phyloP scores from a whole-genome alignment of 35 echinoderm and acorn worm species.

The Stichopus chloronotus region DNA sequence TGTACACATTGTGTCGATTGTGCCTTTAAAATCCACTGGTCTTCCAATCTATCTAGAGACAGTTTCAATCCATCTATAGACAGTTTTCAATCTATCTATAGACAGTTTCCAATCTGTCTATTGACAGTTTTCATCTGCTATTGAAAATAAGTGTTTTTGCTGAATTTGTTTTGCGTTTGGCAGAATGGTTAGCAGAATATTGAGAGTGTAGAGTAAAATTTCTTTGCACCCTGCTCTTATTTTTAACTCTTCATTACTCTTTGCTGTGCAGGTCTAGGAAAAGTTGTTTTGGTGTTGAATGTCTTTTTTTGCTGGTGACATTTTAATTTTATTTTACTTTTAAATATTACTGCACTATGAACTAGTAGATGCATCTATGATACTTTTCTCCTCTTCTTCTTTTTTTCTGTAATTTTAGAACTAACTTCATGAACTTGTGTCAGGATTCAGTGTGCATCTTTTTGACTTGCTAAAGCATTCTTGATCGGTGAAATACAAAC shows the following conservation, averaged over 20 bases:
- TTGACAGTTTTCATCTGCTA: not conserved
- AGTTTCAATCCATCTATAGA: not conserved
- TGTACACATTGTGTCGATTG: conserved; percentile 39
- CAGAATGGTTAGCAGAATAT: no score
- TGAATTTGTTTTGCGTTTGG: no score
- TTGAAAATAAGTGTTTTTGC: no score
- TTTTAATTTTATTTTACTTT: not conserved
- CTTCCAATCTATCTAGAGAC: not conserved
- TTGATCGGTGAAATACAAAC: not conserved
- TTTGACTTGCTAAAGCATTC: not conserved
- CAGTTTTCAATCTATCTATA: not conserved
- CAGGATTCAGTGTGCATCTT: not conserved
- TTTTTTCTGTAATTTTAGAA: not conserved
- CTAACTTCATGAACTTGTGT: not conserved
- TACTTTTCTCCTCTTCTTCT: not conserved
- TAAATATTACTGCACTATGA: not conserved
- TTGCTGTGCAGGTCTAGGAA: no score
- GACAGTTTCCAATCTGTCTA: not conserved
- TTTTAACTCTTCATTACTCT: no score
- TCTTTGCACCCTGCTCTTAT: no score
- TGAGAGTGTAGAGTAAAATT: no score
- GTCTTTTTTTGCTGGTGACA: no score
- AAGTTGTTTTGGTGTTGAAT: no score
- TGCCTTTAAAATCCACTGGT: conserved; percentile 28
- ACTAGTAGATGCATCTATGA: not conserved